Evolutionary conservation across 2,113 vertebrate genomes (phyloP).

Genomic region (Vombatus ursinus): DNA sequence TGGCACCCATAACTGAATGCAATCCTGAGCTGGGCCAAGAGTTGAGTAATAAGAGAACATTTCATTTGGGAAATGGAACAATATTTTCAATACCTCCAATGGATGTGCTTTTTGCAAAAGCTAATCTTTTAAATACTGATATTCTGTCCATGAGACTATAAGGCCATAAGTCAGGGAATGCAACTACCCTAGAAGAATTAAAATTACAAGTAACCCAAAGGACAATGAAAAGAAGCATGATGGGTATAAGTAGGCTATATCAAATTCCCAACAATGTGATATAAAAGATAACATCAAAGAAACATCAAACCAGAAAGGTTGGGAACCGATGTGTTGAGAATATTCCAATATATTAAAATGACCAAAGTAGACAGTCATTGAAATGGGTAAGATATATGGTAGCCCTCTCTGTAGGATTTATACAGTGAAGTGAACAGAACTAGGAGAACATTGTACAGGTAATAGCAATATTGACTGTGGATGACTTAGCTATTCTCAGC

Average conservation of each 20-base stretch:
- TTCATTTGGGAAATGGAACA: not conserved
- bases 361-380: not conserved
- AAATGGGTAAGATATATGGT: not conserved
- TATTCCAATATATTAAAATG: not conserved
- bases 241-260: not conserved
- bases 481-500: not conserved
- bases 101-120: not conserved
- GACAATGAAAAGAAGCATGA: not conserved
- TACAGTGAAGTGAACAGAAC: not conserved
- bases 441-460: not conserved
- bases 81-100: not conserved
- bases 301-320: not conserved
- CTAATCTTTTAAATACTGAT: not conserved
- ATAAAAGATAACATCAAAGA: not conserved
- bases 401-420: not conserved
- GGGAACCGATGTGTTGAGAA: not conserved
- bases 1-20: not conserved
- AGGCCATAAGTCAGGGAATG: not conserved
- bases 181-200: not conserved
- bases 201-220: not conserved
- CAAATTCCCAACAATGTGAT: not conserved
- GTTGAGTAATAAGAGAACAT: not conserved
- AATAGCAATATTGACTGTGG: not conserved
- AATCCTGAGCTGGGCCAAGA: not conserved
- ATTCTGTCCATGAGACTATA: not conserved